Evolutionary conservation across 2,113 vertebrate species (phyloP).

Genomic region (Gopherus flavomarginatus): DNA sequence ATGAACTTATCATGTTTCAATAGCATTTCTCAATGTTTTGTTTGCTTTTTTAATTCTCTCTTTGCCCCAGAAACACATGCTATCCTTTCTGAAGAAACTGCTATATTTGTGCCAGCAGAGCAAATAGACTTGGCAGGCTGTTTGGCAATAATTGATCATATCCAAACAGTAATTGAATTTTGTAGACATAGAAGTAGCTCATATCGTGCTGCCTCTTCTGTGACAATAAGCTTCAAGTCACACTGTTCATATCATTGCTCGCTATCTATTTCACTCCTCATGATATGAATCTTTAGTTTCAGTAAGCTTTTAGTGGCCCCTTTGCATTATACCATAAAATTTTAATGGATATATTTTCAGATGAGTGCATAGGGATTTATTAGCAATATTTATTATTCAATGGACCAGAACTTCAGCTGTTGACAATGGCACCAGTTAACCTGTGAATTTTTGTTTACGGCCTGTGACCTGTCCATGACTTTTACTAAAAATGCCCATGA

Average conservation of each 20-base stretch:
- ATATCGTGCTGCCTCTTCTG: conserved; percentile 11
- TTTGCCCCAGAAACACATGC: conserved; percentile 25
- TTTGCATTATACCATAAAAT: not conserved
- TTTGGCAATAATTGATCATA: conserved; percentile 65
- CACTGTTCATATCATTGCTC: conserved; percentile 24
- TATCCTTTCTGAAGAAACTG: conserved; percentile 33
- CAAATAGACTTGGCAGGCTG: conserved; percentile 58
- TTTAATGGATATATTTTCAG: conserved; percentile 28
- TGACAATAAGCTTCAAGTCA: conserved; percentile 35
- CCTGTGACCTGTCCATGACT: too few relatives aligned
- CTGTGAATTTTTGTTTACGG: too few relatives aligned
- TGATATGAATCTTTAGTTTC: not conserved
- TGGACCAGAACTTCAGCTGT: not conserved
- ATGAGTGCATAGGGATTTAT: not conserved
- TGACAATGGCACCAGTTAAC: conserved; percentile 16
- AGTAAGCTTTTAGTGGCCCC: not conserved
- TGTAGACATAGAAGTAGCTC: conserved; percentile 19
- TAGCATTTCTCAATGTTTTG: conserved; percentile 30
- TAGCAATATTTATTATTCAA: conserved; percentile 45
- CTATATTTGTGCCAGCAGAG: conserved; percentile 41
- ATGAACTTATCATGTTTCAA: conserved; percentile 18
- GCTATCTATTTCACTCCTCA: not conserved
- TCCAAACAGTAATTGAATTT: conserved; percentile 70
- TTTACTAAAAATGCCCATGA: too few relatives aligned
- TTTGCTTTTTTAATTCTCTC: conserved; percentile 29